These are phyloP conservation scores for Raja brachyura DNA, from an alignment of 2,113 vertebrate species.

Conservation along the genomic window DNA sequence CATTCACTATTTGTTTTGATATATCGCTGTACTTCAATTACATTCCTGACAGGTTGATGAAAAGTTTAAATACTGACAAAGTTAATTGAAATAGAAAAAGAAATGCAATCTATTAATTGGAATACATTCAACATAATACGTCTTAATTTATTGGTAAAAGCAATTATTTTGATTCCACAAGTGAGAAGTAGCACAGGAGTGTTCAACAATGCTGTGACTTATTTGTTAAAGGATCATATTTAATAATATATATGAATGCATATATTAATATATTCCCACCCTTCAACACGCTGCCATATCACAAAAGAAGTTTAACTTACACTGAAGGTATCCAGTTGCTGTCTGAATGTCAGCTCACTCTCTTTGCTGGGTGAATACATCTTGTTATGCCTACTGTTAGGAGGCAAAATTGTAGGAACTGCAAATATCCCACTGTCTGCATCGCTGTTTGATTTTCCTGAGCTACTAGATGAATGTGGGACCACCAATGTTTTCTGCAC, in stretches of 20 bases:
- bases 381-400: slow-evolving; percentile 84
- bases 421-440: slow-evolving; percentile 80
- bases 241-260: neutral
- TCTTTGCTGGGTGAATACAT: slow-evolving; percentile 91
- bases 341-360: slow-evolving; percentile 77
- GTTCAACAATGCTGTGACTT: neutral
- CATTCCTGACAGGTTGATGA: neutral
- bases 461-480: slow-evolving; percentile 52
- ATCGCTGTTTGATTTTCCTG: slow-evolving; percentile 54
- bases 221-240: neutral
- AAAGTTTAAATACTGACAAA: neutral
- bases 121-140: neutral
- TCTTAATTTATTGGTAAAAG: neutral
- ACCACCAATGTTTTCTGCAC: slow-evolving; percentile 76
- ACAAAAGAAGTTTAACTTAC: slow-evolving; percentile 59
- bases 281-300: neutral
- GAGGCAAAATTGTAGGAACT: slow-evolving; percentile 85
- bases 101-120: neutral
- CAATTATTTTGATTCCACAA: neutral
- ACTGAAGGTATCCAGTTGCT: slow-evolving; percentile 90
- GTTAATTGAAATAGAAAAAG: neutral
- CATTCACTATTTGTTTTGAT: neutral
- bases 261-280: neutral
- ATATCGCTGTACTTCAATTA: neutral
- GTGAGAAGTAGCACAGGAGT: neutral